Conservation (phyloP, 2,797 vertebrate species). For the Brachyrhaphis roseni region DNA sequence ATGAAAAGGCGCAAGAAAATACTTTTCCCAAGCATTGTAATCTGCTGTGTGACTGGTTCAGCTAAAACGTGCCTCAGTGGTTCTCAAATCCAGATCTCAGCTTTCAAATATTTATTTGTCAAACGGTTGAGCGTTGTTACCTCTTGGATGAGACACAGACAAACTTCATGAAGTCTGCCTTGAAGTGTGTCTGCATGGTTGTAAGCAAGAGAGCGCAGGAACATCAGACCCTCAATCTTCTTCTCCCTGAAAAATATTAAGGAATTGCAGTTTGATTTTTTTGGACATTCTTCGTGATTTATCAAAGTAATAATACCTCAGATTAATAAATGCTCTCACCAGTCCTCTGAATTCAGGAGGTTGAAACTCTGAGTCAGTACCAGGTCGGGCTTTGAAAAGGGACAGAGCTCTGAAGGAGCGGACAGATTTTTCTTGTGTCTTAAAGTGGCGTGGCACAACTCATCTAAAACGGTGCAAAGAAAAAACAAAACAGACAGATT, state of each 20-base stretch:
- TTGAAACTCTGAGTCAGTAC: conserved; percentile 85
- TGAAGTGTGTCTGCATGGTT: conserved; percentile 85
- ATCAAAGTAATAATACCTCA: not conserved
- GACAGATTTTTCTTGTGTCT: conserved; percentile 79
- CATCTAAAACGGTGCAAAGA: conserved; percentile 70
- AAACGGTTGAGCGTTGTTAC: conserved; percentile 65
- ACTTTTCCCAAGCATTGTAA: not conserved
- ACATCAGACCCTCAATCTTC: conserved; percentile 92
- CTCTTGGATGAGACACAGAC: conserved; percentile 89
- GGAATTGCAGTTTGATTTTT: not conserved
- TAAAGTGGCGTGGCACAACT: conserved; percentile 66
- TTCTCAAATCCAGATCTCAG: not conserved
- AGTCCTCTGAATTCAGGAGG: conserved; percentile 86
- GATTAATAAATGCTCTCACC: conserved; percentile 77
- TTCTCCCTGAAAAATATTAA: conserved; percentile 86
- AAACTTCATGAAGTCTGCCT: conserved; percentile 88
- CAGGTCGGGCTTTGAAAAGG: conserved; percentile 87
- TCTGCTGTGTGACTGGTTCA: not conserved
- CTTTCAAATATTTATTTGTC: not conserved
- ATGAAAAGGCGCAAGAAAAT: not conserved
- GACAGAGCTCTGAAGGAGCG: conserved; percentile 80
- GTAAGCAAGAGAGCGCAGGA: conserved; percentile 86
- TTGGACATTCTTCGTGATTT: not conserved
- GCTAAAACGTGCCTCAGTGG: not conserved
- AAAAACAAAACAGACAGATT: conserved; percentile 37